These are phyloP conservation scores for Cettia cetti DNA, from an alignment of 2,113 vertebrate genomes.

Conservation along the genomic window DNA sequence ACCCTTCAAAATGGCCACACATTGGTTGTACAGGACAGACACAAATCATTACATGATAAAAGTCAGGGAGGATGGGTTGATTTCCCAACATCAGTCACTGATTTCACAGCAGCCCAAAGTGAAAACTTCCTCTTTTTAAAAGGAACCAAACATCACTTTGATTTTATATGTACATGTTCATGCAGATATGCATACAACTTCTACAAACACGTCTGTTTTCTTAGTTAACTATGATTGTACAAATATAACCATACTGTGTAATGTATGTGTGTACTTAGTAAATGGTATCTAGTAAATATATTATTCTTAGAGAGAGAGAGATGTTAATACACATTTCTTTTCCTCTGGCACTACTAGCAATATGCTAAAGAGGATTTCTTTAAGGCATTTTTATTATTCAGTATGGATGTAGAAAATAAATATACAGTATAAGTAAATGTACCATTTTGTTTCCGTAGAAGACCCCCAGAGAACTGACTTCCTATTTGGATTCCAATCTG, in stretches of 20 bases:
- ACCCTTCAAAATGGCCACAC: not conserved
- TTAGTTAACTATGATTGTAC: not conserved
- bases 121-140: not conserved
- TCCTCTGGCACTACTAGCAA: not conserved
- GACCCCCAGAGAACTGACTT: not conserved
- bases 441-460: not conserved
- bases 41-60: not conserved
- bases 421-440: not conserved
- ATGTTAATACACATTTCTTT: not conserved
- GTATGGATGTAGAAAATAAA: not conserved
- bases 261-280: not conserved
- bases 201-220: not conserved
- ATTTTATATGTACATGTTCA: not conserved
- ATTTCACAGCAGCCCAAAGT: not conserved
- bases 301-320: not conserved
- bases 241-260: not conserved
- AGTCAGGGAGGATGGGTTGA: not conserved
- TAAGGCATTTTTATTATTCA: not conserved
- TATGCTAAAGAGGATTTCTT: not conserved
- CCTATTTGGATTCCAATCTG: not conserved
- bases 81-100: not conserved
- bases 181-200: not conserved
- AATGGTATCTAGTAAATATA: not conserved
- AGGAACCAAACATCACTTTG: not conserved
- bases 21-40: not conserved